These are phyloP conservation scores for Parnassius apollo DNA, from an alignment of 2,888 invertebrate genomes.

Conservation along the genomic window DNA sequence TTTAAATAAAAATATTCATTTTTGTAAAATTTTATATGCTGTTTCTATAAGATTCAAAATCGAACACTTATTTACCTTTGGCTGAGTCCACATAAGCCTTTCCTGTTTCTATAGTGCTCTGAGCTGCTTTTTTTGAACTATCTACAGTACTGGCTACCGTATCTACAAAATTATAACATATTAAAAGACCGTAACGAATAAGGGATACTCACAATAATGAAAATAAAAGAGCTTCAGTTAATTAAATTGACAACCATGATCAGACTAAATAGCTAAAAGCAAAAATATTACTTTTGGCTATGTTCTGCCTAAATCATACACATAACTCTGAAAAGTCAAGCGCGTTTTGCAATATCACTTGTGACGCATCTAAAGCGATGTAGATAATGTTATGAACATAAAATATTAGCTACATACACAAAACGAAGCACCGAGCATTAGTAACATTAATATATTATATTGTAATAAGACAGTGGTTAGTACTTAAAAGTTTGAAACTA, in stretches of 20 bases:
- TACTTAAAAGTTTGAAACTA: too few species aligned
- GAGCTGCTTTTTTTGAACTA: constrained; percentile 68
- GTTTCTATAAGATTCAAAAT: too few species aligned
- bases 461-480: too few species aligned
- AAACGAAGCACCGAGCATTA: too few species aligned
- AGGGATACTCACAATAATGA: neutral
- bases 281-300: constrained; percentile 49
- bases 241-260: neutral
- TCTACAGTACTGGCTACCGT: constrained; percentile 61
- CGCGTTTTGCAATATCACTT: constrained; percentile 53
- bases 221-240: constrained; percentile 19
- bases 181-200: constrained; percentile 8
- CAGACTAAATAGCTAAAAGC: constrained; percentile 33
- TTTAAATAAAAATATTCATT: too few species aligned
- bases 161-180: constrained; percentile 41
- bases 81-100: constrained; percentile 57
- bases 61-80: constrained; percentile 49
- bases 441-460: too few species aligned
- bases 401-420: constrained; percentile 8
- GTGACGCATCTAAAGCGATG: constrained; percentile 57
- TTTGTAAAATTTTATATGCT: too few species aligned
- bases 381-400: constrained; percentile 16
- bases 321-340: constrained; percentile 50
- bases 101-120: constrained; percentile 59
- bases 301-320: constrained; percentile 55